These are phyloP conservation scores for Anarhynchus alexandrinus DNA, from an alignment of 2,113 vertebrate species.

Conservation along the genomic window DNA sequence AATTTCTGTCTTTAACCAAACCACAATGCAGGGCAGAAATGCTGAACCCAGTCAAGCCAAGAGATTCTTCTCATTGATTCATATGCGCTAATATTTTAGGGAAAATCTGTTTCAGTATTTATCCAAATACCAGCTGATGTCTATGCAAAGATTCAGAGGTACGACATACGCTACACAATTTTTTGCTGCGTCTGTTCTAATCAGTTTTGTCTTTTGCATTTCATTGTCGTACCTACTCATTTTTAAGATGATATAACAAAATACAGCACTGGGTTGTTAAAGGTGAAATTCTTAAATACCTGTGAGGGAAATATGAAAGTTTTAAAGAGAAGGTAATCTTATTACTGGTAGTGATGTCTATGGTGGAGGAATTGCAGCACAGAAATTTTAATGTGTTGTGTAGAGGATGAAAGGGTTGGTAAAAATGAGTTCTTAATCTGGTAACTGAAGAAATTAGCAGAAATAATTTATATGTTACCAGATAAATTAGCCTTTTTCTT, in stretches of 20 bases:
- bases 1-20: neutral
- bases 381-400: neutral
- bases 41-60: neutral
- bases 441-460: neutral
- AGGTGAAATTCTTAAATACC: neutral
- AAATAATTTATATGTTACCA: neutral
- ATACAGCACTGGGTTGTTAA: neutral
- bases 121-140: neutral
- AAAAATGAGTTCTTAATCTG: neutral
- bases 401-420: neutral
- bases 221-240: neutral
- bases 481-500: neutral
- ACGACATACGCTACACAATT: accelerated
- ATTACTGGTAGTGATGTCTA: neutral
- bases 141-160: neutral
- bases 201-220: neutral
- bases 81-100: neutral
- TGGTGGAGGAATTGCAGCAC: neutral
- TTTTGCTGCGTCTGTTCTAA: neutral
- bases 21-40: neutral
- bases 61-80: neutral
- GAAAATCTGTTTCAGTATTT: neutral
- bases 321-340: neutral
- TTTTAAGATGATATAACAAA: neutral
- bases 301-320: neutral